These are phyloP conservation scores for Chaitophorus viminalis DNA, from an alignment of 2,888 invertebrate genomes.

Conservation along the genomic window DNA sequence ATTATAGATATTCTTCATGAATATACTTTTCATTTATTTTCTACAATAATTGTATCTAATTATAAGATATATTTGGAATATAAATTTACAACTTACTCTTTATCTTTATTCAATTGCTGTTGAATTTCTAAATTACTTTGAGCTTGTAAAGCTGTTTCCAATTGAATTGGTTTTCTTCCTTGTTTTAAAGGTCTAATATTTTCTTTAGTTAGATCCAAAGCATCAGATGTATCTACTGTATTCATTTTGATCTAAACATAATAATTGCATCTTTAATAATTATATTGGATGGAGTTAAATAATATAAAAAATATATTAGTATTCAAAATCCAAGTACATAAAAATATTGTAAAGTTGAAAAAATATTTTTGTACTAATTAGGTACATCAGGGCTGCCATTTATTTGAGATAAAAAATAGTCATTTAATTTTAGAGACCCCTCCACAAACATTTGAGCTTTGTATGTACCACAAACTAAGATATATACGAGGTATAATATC, in stretches of 20 bases:
- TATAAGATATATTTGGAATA: not conserved
- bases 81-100: slow-evolving; percentile 71
- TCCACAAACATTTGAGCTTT: too few relatives aligned
- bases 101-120: slow-evolving; percentile 75
- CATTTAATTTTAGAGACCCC: too few relatives aligned
- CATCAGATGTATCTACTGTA: slow-evolving; percentile 67
- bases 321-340: not conserved
- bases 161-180: slow-evolving; percentile 82
- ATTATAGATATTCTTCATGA: not conserved
- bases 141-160: slow-evolving; percentile 83
- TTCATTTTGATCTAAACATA: slow-evolving; percentile 36
- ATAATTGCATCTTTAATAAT: not conserved
- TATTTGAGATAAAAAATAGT: too few relatives aligned
- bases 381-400: too few relatives aligned
- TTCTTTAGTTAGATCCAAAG: slow-evolving; percentile 77
- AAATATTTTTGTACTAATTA: too few relatives aligned
- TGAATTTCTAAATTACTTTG: slow-evolving; percentile 78
- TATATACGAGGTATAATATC: too few relatives aligned
- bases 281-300: not conserved
- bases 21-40: not conserved
- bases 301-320: not conserved
- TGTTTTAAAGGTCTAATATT: slow-evolving; percentile 93
- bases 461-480: too few relatives aligned
- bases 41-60: too few relatives aligned
- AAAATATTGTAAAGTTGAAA: too few relatives aligned